Conservation (phyloP, 2,113 vertebrate genomes). For the Nesospiza acunhae region DNA sequence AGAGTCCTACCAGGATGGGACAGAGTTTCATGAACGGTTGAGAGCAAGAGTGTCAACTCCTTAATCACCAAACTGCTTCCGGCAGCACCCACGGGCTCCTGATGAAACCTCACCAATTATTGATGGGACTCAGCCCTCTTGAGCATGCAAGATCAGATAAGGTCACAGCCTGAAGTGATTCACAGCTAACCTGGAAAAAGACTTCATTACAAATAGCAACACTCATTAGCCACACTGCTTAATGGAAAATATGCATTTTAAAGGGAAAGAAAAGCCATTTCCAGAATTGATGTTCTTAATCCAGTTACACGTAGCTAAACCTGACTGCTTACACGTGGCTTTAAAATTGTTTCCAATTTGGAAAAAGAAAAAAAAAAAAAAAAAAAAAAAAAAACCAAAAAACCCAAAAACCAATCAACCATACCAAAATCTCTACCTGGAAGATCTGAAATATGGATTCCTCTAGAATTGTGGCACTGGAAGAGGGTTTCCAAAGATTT, state of each 20-base stretch:
- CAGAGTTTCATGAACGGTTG: background rate
- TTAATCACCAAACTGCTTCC: constrained; percentile 60
- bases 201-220: background rate
- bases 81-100: constrained; percentile 12
- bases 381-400: no score
- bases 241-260: constrained; percentile 52
- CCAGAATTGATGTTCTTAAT: constrained; percentile 28
- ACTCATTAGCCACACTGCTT: background rate
- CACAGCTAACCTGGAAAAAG: constrained; percentile 21
- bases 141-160: constrained; percentile 53
- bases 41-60: constrained; percentile 12
- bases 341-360: background rate
- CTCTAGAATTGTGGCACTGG: background rate
- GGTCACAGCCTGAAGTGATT: constrained; percentile 59
- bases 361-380: background rate
- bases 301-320: background rate
- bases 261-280: background rate
- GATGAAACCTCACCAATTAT: constrained; percentile 53
- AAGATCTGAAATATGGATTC: background rate
- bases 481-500: background rate
- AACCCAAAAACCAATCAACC: background rate
- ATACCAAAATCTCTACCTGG: background rate
- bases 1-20: background rate
- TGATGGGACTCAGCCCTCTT: constrained; percentile 37
- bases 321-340: background rate